A percentile compares a stretch with the other conserved stretches of the same genome.
These are phyloP conservation scores for Junonia oenone DNA, from an alignment of 2,888 invertebrate genomes.

Conservation along the genomic window DNA sequence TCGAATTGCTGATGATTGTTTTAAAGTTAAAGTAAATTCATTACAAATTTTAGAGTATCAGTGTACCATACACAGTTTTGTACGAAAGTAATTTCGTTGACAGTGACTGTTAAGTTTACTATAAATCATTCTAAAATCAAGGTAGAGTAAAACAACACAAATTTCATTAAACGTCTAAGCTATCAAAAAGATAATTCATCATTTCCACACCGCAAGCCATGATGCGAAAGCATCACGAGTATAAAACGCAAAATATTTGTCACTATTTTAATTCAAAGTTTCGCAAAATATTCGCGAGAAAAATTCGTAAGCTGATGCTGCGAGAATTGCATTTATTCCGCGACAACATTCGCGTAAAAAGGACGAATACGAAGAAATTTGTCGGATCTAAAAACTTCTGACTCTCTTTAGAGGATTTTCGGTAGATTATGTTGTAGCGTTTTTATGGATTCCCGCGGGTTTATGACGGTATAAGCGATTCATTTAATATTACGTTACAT, in stretches of 20 bases:
- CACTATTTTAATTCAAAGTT: not conserved
- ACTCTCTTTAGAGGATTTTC: conserved; percentile 12
- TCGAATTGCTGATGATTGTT: too few relatives aligned
- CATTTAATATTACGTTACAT: conserved; percentile 8
- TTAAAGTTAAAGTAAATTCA: too few relatives aligned
- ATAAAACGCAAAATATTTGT: not conserved
- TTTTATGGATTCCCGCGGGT: conserved; percentile 9
- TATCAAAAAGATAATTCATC: not conserved
- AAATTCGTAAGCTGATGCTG: not conserved
- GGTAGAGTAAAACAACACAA: too few relatives aligned
- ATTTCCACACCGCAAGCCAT: not conserved
- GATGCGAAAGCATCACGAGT: not conserved
- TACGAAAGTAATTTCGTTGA: too few relatives aligned
- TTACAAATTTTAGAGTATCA: too few relatives aligned
- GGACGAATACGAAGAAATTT: not conserved
- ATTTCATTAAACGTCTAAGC: not conserved
- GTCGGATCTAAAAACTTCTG: conserved; percentile 7
- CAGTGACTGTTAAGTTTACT: too few relatives aligned
- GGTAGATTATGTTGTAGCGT: conserved; percentile 12
- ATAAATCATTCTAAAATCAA: too few relatives aligned
- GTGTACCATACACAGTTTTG: too few relatives aligned
- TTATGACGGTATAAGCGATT: conserved; percentile 11
- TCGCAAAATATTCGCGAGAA: not conserved
- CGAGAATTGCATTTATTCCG: not conserved
- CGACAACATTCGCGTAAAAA: not conserved